Conservation (phyloP, 2,888 invertebrate species). For the Encarsia formosa region DNA sequence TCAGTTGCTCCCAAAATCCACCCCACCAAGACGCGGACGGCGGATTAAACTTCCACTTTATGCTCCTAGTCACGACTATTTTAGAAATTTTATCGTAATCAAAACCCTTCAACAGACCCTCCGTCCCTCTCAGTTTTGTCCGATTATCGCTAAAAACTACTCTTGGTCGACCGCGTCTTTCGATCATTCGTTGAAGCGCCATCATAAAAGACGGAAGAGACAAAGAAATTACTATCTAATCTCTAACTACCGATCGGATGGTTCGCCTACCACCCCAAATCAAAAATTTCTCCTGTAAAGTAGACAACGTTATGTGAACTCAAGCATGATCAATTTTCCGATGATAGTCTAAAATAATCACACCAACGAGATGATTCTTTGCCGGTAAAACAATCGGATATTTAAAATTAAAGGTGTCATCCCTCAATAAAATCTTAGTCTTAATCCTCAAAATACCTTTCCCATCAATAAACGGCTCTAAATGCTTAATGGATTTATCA, state of each 20-base stretch:
- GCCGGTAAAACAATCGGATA: slow-evolving; percentile 8
- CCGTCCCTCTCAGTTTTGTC: slow-evolving; percentile 36
- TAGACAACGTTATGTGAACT: neutral
- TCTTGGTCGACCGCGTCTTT: slow-evolving; percentile 37
- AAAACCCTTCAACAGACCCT: slow-evolving; percentile 20
- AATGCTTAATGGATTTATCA: neutral
- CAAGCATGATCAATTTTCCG: slow-evolving; percentile 1
- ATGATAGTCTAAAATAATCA: neutral
- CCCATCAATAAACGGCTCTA: neutral
- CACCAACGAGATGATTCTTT: neutral
- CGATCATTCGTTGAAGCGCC: slow-evolving; percentile 35
- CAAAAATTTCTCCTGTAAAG: slow-evolving; percentile 4
- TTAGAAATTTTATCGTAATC: slow-evolving; percentile 19
- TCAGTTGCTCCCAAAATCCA: slow-evolving; percentile 48
- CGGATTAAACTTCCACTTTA: slow-evolving; percentile 44
- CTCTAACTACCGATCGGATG: neutral
- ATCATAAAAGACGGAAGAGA: slow-evolving; percentile 34
- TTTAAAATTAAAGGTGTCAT: slow-evolving; percentile 8
- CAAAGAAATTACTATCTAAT: slow-evolving; percentile 33
- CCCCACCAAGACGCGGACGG: slow-evolving; percentile 49
- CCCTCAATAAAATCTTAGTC: slow-evolving; percentile 9
- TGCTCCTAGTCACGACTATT: too few species aligned
- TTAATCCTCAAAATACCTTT: slow-evolving; percentile 19
- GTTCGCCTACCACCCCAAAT: neutral
- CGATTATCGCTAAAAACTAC: slow-evolving; percentile 45